Evolutionary conservation across 2,888 invertebrate genomes (phyloP), one percentile per base, ranked within the genome.

Genomic region (Capitulum mitella): DNA sequence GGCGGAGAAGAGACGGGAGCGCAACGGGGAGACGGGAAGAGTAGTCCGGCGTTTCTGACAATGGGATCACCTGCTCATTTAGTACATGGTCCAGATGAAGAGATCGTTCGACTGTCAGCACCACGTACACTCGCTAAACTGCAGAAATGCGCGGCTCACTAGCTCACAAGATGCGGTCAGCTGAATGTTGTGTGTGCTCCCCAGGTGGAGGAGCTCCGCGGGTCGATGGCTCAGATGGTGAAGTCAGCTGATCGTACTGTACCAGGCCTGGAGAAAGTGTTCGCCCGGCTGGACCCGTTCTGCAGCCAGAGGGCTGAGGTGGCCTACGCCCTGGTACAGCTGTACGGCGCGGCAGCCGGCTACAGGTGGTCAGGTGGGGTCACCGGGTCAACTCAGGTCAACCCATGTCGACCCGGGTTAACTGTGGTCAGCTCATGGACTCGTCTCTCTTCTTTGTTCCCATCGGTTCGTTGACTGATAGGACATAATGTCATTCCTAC

Each of bases 341-440:
- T 81, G 58, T 81, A 81, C 70, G 81, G 81, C 14, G 78, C 79
- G 2, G 81, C 81, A 40, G 78, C 78, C 32, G 81, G 81, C 3
- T 81, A 79, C 79, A 32, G 5, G 16, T 64, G 64, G 64, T 3
- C 29, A 64, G 64, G 64, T 64, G 19, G 22, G 51, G 51, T 22
- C 43, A 12, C 12, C 48, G 22, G 3, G 14, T 22, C 48, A 14
- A 51, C 16, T 14, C 12, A 51, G 3, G 3, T 51, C n/a, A 22
- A 51, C 3, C 19, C 3, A 51, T 51, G 14, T 3, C 22, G 3
- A 3, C 3, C 19, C 19, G 12, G 48, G 3, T 51, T 6, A 14
- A 19, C 6, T 51, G 48, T 16, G 3, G 3, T 3, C 48, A 51
- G 3, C 14, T 19, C 6, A 46, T 46, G 6, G 14, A 46, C 10